phyloP scores from a whole-genome alignment of 2,888 invertebrate species.

The Homarus gammarus region DNA sequence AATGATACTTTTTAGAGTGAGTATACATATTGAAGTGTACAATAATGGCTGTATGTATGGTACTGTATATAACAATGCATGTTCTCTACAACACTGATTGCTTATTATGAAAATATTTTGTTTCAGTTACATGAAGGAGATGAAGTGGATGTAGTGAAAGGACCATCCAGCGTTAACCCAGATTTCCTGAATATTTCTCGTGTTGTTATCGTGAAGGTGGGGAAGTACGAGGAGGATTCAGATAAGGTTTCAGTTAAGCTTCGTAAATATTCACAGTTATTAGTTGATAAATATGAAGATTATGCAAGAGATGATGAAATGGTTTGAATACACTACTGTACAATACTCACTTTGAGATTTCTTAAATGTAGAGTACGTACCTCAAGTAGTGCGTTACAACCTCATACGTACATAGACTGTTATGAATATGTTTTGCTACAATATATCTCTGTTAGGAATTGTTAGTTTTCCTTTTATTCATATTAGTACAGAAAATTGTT shows the following conservation, averaged over 20 bases:
- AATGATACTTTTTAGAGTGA: no score
- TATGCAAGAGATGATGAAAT: background rate
- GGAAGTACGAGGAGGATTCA: conserved; percentile 17
- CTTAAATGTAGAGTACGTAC: no score
- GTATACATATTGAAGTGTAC: no score
- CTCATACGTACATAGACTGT: no score
- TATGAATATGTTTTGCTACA: no score
- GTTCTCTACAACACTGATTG: background rate
- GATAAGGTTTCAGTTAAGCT: conserved; percentile 7
- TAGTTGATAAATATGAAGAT: conserved; percentile 1
- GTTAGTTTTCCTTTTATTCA: no score
- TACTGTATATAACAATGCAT: no score
- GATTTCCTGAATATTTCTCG: conserved; percentile 14
- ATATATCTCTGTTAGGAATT: no score
- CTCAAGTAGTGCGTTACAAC: background rate
- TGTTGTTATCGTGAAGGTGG: conserved; percentile 12
- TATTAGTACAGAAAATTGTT: no score
- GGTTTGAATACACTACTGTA: background rate
- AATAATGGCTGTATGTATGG: no score
- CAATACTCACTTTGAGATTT: background rate
- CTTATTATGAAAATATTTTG: background rate
- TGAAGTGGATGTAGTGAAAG: conserved; percentile 6
- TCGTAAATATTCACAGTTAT: conserved; percentile 22
- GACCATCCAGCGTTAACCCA: background rate
- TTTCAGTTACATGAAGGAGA: conserved; percentile 23